Conservation (phyloP, 2,888 invertebrate genomes). For the Xylota sylvarum region DNA sequence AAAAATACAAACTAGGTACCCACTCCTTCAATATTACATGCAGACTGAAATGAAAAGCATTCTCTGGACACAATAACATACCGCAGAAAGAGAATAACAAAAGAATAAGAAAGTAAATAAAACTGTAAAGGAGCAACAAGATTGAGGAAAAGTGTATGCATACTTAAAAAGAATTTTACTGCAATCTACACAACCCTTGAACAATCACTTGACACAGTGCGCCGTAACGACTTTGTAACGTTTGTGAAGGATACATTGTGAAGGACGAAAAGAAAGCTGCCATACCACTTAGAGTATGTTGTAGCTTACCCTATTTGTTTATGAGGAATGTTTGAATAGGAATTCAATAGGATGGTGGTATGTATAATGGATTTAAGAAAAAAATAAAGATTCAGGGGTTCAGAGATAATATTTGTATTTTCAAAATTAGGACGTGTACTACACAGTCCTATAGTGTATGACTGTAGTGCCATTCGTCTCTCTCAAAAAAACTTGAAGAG, state of each 20-base stretch:
- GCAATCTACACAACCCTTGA: constrained; percentile 42
- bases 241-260: constrained; percentile 13
- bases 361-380: too few species aligned
- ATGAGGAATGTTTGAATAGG: background rate
- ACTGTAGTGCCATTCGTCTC: too few species aligned
- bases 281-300: background rate
- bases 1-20: background rate
- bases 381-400: too few species aligned
- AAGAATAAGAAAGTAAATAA: constrained; percentile 41
- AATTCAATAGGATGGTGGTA: too few species aligned
- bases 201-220: constrained; percentile 51
- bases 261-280: background rate
- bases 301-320: background rate
- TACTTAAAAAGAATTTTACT: constrained; percentile 48
- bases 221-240: constrained; percentile 19
- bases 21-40: constrained; percentile 1
- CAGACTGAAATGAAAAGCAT: background rate
- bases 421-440: too few species aligned
- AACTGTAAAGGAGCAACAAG: constrained; percentile 56
- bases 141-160: constrained; percentile 43
- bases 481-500: too few species aligned
- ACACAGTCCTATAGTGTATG: too few species aligned
- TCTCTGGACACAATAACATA: constrained; percentile 16
- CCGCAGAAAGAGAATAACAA: constrained; percentile 22
- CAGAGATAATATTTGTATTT: too few species aligned